These are phyloP conservation scores for Gobiocypris rarus DNA, from an alignment of 2,113 vertebrate species.

Conservation along the genomic window DNA sequence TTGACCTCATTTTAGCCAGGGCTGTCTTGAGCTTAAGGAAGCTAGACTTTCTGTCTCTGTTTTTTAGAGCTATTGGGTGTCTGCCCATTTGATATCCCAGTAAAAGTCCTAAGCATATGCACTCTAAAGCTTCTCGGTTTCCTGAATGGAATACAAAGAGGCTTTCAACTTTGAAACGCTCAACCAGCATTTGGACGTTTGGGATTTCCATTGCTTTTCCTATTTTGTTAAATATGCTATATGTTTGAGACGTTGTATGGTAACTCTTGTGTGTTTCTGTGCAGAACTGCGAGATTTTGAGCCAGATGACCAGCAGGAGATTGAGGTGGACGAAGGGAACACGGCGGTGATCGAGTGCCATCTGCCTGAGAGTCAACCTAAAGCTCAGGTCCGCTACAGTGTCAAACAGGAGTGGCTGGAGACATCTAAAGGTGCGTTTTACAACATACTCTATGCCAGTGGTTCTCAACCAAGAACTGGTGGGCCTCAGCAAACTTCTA, in stretches of 20 bases:
- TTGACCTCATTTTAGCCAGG: slow-evolving; percentile 68
- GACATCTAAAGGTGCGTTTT: slow-evolving; percentile 86
- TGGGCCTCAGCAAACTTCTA: neutral
- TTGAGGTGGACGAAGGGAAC: slow-evolving; percentile 97
- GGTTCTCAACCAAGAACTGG: neutral
- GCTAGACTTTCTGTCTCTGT: slow-evolving; percentile 75
- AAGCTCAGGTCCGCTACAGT: slow-evolving; percentile 96
- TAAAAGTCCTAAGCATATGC: slow-evolving; percentile 32
- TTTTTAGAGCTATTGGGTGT: slow-evolving; percentile 54
- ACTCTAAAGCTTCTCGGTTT: slow-evolving; percentile 9
- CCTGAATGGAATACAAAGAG: slow-evolving; percentile 30
- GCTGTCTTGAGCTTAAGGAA: slow-evolving; percentile 61
- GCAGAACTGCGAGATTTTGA: slow-evolving; percentile 96
- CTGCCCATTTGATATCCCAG: slow-evolving; percentile 48
- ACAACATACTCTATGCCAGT: neutral
- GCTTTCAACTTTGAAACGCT: slow-evolving; percentile 2
- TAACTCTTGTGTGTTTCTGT: slow-evolving; percentile 46
- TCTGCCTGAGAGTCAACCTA: slow-evolving; percentile 94
- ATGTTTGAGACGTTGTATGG: neutral
- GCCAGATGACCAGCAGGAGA: slow-evolving; percentile 89
- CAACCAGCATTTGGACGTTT: neutral
- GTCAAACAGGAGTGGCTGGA: slow-evolving; percentile 98
- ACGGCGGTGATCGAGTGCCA: slow-evolving; percentile 95
- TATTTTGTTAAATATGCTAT: neutral
- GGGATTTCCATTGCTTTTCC: neutral